phyloP scores from a whole-genome alignment of 2,888 invertebrate species.

The Cyrtodaria siliqua region DNA sequence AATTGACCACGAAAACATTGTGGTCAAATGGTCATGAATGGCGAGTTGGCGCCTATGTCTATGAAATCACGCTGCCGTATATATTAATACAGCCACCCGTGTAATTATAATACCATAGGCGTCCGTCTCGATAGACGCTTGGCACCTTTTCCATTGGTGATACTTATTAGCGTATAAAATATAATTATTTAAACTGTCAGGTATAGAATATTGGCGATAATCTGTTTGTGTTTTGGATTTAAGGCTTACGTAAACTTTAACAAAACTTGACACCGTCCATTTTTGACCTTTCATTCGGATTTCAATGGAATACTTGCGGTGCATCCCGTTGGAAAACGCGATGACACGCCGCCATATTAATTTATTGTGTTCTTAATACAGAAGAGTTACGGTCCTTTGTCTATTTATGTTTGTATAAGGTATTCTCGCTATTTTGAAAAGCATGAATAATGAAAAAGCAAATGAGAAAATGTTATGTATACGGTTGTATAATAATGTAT shows the following conservation, averaged over 20 bases:
- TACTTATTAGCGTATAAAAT: constrained; percentile 40
- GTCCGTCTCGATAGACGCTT: constrained; percentile 43
- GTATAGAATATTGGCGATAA: constrained; percentile 11
- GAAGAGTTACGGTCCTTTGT: too few relatives aligned
- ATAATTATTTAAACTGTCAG: constrained; percentile 40
- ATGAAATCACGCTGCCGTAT: constrained; percentile 38
- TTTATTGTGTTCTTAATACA: too few relatives aligned
- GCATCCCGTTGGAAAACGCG: constrained; percentile 10
- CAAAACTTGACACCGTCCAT: constrained; percentile 18
- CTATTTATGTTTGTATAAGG: too few relatives aligned
- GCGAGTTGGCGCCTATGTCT: constrained; percentile 36
- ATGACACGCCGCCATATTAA: background rate
- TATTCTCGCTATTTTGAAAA: too few relatives aligned
- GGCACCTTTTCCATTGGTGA: constrained; percentile 40
- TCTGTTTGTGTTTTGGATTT: constrained; percentile 44
- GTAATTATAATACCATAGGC: constrained; percentile 52
- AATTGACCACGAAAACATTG: constrained; percentile 18
- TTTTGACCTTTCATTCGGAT: constrained; percentile 22
- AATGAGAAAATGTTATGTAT: too few relatives aligned
- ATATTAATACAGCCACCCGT: constrained; percentile 13
- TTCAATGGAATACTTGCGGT: constrained; percentile 9
- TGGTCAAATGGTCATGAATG: constrained; percentile 38
- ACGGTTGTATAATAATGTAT: too few relatives aligned
- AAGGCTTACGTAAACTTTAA: constrained; percentile 24
- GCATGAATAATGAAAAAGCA: too few relatives aligned